A percentile compares a stretch with the other conserved stretches of the same genome.
Conservation (phyloP, 2,888 invertebrate genomes). For the Diarsia dahlii region DNA sequence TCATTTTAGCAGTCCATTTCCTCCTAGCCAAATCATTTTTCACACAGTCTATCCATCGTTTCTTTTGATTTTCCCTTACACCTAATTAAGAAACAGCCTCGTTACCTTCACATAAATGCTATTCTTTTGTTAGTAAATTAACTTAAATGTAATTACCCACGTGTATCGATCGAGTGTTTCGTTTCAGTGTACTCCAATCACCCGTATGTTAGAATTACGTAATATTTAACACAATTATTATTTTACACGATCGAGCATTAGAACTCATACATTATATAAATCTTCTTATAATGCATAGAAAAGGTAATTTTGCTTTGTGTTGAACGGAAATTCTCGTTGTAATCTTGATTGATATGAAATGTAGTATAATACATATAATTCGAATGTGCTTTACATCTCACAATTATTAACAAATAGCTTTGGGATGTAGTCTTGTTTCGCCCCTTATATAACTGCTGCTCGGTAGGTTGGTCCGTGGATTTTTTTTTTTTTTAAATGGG, state of each 20-base stretch:
- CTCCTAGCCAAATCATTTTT: neutral
- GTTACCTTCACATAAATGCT: neutral
- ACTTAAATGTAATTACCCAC: neutral
- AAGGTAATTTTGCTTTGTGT: neutral
- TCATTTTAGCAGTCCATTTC: neutral
- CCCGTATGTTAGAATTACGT: slow-evolving; percentile 13
- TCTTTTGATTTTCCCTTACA: neutral
- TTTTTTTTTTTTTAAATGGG: no score
- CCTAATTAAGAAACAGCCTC: neutral
- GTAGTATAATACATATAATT: neutral
- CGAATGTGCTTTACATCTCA: neutral
- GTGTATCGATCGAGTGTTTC: slow-evolving; percentile 11
- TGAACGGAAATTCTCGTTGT: neutral
- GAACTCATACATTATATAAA: neutral
- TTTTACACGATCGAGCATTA: neutral
- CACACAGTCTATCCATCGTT: neutral
- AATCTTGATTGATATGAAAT: neutral
- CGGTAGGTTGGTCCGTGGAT: no score
- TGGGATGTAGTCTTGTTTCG: no score
- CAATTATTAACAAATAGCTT: neutral
- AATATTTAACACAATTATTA: neutral
- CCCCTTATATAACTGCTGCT: no score
- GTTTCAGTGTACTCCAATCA: slow-evolving; percentile 22
- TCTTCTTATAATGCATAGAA: neutral
- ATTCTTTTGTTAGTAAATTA: neutral